Base-by-base conservation (phyloP, 1,140 invertebrate genomes). In the Drosophila mojavensis region DNA sequence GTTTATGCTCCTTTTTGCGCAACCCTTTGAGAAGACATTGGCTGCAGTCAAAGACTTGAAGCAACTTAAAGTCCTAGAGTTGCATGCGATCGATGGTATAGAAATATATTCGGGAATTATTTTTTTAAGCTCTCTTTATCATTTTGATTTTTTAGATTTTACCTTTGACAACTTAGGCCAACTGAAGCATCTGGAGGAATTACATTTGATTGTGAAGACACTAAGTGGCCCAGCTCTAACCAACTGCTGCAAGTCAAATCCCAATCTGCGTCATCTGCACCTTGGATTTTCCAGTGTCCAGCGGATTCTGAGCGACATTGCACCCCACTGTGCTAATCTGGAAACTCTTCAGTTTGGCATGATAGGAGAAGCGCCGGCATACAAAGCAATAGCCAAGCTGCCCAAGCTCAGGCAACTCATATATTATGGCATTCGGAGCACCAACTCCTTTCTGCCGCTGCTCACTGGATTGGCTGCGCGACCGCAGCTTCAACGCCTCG, bases 321-420 rank as follows among this genome's bases (percentile, higher is more conserved):
- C 82, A 2, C 53, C 36, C 1, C 47, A 82, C 39, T 86, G 82
- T 45, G 45, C 48, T 5, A 73, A 79, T 2, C 54, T 86, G 47
- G 76, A 88, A 47, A 41, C 43, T 0, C 33, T 86, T 0, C 69
- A 62, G 48, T 88, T 86, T 20, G 82, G 82, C 15, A 73, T 88
- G 59, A 15, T 74, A 11, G 71, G 50, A 1, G 79, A 88, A n/a
- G 26, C 61, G 2, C 39, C 68, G 1, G 75, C 51, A 33, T 86
- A 76, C 30, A 39, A 33, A 6, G 58, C 66, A 0, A 30, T 86
- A 48, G 75, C 76, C 0, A 70, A 20, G 26, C 58, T 86, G 17
- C 68, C 75, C 0, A 79, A 69, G 39, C 65, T 86, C 7, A 45
- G 20, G 17, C 41, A 64, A 13, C 59, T 86, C 6, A 73, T 50